phyloP scores from a whole-genome alignment of 1,140 invertebrate genomes.

The Dreissena polymorpha region DNA sequence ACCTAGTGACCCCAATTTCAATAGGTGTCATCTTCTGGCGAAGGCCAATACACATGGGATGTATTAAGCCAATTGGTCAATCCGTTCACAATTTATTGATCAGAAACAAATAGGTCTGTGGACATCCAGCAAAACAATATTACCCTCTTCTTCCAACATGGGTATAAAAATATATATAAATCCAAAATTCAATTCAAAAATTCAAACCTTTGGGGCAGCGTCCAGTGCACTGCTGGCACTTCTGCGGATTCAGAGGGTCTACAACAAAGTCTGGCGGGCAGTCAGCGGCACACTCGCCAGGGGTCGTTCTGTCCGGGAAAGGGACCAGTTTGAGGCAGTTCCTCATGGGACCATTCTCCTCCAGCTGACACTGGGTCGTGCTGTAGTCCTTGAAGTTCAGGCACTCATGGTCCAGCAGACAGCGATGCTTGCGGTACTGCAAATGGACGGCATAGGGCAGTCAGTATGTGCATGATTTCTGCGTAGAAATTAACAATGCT shows the following conservation, averaged over 20 bases:
- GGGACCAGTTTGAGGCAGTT: conserved; percentile 56
- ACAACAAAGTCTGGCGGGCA: conserved; percentile 89
- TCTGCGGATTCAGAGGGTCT: conserved; percentile 69
- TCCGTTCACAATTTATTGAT: too few relatives aligned
- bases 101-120: too few relatives aligned
- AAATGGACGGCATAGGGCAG: conserved; percentile 54
- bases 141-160: too few relatives aligned
- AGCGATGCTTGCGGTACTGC: conserved; percentile 87
- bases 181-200: too few relatives aligned
- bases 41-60: too few relatives aligned
- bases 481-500: too few relatives aligned
- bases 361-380: not conserved
- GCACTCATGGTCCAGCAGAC: conserved; percentile 89
- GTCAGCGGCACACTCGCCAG: conserved; percentile 84
- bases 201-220: conserved; percentile 80
- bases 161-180: too few relatives aligned
- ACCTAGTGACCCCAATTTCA: too few relatives aligned
- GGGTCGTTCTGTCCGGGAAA: conserved; percentile 41
- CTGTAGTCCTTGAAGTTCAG: conserved; percentile 74
- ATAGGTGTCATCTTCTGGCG: too few relatives aligned
- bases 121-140: too few relatives aligned
- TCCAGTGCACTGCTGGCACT: conserved; percentile 78
- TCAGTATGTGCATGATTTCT: too few relatives aligned
- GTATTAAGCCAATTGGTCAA: too few relatives aligned
- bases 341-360: not conserved